Evolutionary conservation across 1,140 invertebrate species (phyloP).

Genomic region (Anastrepha obliqua): DNA sequence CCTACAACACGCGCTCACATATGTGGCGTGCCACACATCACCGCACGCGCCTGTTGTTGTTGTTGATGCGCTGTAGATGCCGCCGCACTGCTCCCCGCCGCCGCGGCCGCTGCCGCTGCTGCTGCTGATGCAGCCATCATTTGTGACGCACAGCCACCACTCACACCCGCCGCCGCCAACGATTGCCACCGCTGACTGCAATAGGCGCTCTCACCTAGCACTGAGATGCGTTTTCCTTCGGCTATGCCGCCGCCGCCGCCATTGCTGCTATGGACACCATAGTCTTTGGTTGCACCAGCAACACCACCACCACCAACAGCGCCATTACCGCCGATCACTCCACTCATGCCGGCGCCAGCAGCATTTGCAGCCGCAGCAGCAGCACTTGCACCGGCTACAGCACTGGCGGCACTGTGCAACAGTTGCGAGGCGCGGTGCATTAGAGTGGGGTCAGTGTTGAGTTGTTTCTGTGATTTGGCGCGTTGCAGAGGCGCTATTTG

Average conservation of each 20-base stretch:
- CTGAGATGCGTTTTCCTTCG: conserved; percentile 71
- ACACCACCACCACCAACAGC: conserved; percentile 11
- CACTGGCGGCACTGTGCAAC: conserved; percentile 61
- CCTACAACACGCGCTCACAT: conserved; percentile 62
- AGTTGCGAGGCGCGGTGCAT: conserved; percentile 77
- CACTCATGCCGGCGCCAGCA: not conserved
- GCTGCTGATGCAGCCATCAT: conserved; percentile 65
- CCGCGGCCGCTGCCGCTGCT: conserved; percentile 64
- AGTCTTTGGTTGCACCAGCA: conserved; percentile 55
- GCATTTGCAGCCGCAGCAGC: not conserved
- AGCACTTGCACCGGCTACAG: not conserved
- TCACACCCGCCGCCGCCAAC: conserved; percentile 68
- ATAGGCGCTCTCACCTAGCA: conserved; percentile 70
- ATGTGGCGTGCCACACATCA: conserved; percentile 72
- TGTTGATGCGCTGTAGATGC: conserved; percentile 66
- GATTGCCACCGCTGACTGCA: conserved; percentile 72
- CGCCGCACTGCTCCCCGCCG: conserved; percentile 67
- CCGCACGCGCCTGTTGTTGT: conserved; percentile 63
- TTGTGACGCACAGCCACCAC: conserved; percentile 69
- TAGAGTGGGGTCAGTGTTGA: conserved; percentile 82
- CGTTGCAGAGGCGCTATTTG: conserved; percentile 76
- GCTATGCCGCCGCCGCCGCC: conserved; percentile 53
- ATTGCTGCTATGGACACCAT: conserved; percentile 50
- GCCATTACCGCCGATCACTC: conserved; percentile 1
- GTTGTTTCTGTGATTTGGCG: conserved; percentile 83